These are phyloP conservation scores for Cololabis saira DNA, from an alignment of 2,113 vertebrate genomes.

Conservation along the genomic window DNA sequence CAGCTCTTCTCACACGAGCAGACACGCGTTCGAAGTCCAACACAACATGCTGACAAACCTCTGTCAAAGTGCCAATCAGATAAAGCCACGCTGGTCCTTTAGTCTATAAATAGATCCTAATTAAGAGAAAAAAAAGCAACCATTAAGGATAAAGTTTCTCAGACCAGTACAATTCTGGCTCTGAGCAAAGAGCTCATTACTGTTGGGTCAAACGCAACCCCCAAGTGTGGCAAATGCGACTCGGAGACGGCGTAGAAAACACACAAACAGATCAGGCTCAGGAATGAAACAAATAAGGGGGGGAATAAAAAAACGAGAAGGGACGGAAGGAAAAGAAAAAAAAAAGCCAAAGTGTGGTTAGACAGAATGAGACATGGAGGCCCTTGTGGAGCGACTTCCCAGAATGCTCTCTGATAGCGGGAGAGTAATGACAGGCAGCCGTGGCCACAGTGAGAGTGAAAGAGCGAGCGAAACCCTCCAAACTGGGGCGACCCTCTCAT, in stretches of 20 bases:
- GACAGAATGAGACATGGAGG: constrained; percentile 64
- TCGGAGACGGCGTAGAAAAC: constrained; percentile 22
- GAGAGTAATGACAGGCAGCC: constrained; percentile 77
- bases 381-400: constrained; percentile 72
- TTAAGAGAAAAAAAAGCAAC: constrained; percentile 31
- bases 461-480: constrained; percentile 58
- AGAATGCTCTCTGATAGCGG: constrained; percentile 78
- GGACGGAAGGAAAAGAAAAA: constrained; percentile 7
- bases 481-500: constrained; percentile 71
- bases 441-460: constrained; percentile 67
- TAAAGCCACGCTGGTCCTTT: constrained; percentile 37
- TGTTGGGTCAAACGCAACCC: constrained; percentile 29
- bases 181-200: constrained; percentile 50
- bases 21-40: constrained; percentile 31
- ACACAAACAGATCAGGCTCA: neutral
- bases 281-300: constrained; percentile 50
- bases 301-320: constrained; percentile 28
- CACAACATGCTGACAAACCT: constrained; percentile 38
- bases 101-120: constrained; percentile 50
- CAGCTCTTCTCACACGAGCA: constrained; percentile 24
- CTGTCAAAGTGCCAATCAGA: constrained; percentile 64
- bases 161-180: constrained; percentile 34
- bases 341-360: constrained; percentile 54
- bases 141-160: constrained; percentile 41
- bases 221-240: constrained; percentile 41